phyloP scores from a whole-genome alignment of 2,797 vertebrate genomes.

The Phaenicophaeus curvirostris region DNA sequence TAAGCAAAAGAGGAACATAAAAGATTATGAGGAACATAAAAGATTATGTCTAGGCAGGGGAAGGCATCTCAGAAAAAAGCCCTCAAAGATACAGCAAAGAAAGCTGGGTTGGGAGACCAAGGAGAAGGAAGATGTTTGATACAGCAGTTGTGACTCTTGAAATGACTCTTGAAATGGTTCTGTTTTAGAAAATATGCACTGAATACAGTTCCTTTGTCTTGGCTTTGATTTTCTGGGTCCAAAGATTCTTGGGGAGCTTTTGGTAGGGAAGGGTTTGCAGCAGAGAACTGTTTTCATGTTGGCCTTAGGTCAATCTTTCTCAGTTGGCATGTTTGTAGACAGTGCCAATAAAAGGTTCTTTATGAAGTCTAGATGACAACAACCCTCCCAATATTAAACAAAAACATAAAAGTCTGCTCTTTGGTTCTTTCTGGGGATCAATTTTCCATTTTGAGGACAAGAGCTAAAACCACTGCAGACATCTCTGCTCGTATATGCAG shows the following conservation, averaged over 20 bases:
- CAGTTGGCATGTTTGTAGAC: background rate
- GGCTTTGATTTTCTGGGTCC: constrained; percentile 37
- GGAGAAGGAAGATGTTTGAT: constrained; percentile 20
- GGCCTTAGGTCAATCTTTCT: background rate
- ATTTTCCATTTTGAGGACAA: background rate
- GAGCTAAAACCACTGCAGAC: background rate
- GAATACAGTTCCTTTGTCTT: constrained; percentile 19
- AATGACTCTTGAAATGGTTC: constrained; percentile 36
- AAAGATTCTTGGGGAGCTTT: background rate
- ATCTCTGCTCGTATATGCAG: background rate
- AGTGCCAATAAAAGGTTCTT: background rate
- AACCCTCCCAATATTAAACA: background rate
- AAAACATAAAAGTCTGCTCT: background rate
- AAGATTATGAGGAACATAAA: background rate
- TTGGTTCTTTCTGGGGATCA: background rate
- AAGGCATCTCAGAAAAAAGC: background rate
- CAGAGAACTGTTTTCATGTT: background rate
- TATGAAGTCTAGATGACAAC: background rate
- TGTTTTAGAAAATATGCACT: background rate
- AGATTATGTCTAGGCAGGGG: background rate
- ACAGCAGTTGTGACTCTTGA: background rate
- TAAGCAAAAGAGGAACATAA: background rate
- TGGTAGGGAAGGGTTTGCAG: background rate
- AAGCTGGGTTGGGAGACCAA: background rate
- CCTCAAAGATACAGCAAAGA: background rate